Conservation (phyloP, 2,113 vertebrate genomes). For the Ascaphus truei region DNA sequence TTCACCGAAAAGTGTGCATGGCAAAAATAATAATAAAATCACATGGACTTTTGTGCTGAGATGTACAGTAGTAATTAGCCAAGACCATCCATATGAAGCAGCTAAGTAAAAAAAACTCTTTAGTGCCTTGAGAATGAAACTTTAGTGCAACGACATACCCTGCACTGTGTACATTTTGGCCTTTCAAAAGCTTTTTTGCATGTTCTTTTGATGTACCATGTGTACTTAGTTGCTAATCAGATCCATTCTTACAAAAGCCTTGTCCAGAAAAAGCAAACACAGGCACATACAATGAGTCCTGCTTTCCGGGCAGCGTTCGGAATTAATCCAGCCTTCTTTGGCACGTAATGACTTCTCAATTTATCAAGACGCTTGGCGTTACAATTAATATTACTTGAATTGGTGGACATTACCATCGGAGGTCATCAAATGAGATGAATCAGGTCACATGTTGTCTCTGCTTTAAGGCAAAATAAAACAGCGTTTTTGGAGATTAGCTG, state of each 20-base stretch:
- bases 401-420: no score
- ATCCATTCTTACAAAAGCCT: conserved; percentile 16
- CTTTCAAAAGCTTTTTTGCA: not conserved
- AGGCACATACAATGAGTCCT: conserved; percentile 7
- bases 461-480: no score
- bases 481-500: no score
- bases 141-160: not conserved
- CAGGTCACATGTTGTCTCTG: no score
- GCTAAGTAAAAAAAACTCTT: not conserved
- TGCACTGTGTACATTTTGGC: not conserved
- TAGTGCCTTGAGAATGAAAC: not conserved
- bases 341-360: not conserved
- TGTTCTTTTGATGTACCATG: not conserved
- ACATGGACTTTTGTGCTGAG: no score
- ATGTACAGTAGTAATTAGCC: no score
- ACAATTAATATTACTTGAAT: no score
- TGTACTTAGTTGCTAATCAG: conserved; percentile 21
- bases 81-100: no score
- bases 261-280: conserved; percentile 24
- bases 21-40: no score
- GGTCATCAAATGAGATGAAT: no score
- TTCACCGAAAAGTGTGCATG: no score
- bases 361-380: no score
- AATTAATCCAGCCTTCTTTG: not conserved
- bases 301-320: conserved; percentile 10